Conservation (phyloP, 2,888 invertebrate species). For the Leptinotarsa haldemani region DNA sequence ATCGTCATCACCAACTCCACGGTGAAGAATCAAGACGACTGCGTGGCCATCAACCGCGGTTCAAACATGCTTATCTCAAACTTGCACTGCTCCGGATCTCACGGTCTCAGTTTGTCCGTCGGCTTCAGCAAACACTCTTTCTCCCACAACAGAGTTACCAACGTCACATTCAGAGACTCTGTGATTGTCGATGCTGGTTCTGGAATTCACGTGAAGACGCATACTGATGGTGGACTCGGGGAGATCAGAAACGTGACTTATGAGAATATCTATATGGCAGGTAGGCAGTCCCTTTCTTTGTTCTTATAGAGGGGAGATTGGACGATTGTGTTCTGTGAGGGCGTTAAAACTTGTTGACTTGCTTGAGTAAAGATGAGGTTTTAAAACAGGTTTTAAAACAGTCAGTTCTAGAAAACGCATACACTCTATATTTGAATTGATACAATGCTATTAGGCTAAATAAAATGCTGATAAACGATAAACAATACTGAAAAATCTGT, state of each 20-base stretch:
- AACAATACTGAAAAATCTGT: too few relatives aligned
- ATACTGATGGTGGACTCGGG: constrained; percentile 43
- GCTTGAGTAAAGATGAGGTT: too few relatives aligned
- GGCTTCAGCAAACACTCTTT: constrained; percentile 38
- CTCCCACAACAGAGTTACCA: constrained; percentile 34
- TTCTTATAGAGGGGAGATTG: too few relatives aligned
- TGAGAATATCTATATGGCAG: constrained; percentile 40
- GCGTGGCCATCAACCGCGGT: constrained; percentile 46
- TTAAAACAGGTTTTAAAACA: too few relatives aligned
- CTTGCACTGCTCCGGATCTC: constrained; percentile 46
- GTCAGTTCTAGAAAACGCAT: too few relatives aligned
- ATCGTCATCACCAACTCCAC: constrained; percentile 42
- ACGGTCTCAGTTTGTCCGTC: constrained; percentile 48
- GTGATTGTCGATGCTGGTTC: constrained; percentile 36
- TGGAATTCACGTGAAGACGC: constrained; percentile 48
- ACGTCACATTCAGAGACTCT: constrained; percentile 40
- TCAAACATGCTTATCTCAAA: constrained; percentile 40
- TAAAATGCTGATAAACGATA: too few relatives aligned
- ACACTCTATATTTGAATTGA: too few relatives aligned
- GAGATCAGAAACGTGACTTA: constrained; percentile 42
- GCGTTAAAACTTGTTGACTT: too few relatives aligned
- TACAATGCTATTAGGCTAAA: too few relatives aligned
- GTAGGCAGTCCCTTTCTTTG: constrained; percentile 22
- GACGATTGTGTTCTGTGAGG: too few relatives aligned
- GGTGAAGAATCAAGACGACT: constrained; percentile 50